Conservation (phyloP, 2,888 invertebrate genomes). For the Nomada hirtipes region DNA sequence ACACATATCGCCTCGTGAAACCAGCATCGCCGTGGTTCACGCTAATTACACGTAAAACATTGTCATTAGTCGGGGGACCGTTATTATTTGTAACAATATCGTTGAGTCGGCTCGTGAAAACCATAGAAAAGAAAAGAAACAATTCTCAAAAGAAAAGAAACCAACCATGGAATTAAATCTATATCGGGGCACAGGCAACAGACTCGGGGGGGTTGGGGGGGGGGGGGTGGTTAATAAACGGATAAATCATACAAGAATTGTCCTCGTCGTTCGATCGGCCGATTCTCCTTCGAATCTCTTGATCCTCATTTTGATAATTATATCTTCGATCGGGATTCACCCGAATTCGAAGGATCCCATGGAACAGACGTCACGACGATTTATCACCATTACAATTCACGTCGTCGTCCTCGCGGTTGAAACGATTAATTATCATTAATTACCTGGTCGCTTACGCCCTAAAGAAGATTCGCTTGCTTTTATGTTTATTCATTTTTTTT, state of each 20-base stretch:
- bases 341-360: constrained; percentile 2
- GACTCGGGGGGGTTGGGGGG: not conserved
- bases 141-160: not conserved
- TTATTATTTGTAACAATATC: not conserved
- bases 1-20: not conserved
- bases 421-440: constrained; percentile 65
- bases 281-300: constrained; percentile 19
- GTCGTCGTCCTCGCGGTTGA: constrained; percentile 34
- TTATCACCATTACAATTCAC: constrained; percentile 17
- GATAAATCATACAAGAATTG: not conserved
- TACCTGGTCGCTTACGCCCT: constrained; percentile 70
- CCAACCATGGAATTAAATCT: constrained; percentile 1
- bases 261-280: constrained; percentile 51
- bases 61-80: constrained; percentile 10
- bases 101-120: not conserved
- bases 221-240: not conserved
- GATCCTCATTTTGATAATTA: not conserved
- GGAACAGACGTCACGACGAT: constrained; percentile 21
- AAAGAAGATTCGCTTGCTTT: constrained; percentile 57
- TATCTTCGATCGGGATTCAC: not conserved
- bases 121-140: not conserved
- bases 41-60: constrained; percentile 1
- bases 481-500: not conserved
- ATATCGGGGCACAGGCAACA: not conserved
- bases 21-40: not conserved